Evolutionary conservation across 2,113 vertebrate genomes (phyloP).

Genomic region (Anarhynchus alexandrinus): DNA sequence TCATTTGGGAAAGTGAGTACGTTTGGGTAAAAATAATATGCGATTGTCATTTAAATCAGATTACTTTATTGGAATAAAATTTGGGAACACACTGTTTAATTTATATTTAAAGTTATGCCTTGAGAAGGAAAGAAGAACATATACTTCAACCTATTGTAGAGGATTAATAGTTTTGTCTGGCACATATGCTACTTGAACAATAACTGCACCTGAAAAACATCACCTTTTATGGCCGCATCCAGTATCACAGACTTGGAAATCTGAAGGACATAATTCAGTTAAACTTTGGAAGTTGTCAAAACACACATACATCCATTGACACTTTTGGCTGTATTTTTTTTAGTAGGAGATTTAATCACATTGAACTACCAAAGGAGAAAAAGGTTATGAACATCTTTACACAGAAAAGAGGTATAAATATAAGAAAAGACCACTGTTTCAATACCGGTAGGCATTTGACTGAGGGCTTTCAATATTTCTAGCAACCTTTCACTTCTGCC

Average conservation of each 20-base stretch:
- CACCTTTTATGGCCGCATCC: neutral
- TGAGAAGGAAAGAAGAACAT: neutral
- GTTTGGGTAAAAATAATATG: neutral
- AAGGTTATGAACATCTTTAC: neutral
- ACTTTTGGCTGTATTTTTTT: neutral
- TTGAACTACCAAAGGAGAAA: neutral
- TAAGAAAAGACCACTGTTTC: neutral
- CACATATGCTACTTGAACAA: neutral
- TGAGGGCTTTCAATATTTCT: neutral
- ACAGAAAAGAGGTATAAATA: neutral
- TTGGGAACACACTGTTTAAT: neutral
- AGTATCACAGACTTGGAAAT: neutral
- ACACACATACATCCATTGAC: neutral
- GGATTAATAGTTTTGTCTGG: neutral
- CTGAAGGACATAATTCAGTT: neutral
- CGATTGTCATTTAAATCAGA: neutral
- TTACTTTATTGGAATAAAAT: neutral
- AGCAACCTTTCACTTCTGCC: neutral
- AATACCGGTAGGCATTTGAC: neutral
- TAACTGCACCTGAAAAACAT: neutral
- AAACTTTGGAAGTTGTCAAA: neutral
- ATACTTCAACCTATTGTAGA: neutral
- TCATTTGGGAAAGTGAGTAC: neutral
- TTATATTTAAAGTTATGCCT: neutral
- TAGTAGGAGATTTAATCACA: neutral